Conservation (phyloP, 1,140 invertebrate genomes). For the Neuroterus valhalla region DNA sequence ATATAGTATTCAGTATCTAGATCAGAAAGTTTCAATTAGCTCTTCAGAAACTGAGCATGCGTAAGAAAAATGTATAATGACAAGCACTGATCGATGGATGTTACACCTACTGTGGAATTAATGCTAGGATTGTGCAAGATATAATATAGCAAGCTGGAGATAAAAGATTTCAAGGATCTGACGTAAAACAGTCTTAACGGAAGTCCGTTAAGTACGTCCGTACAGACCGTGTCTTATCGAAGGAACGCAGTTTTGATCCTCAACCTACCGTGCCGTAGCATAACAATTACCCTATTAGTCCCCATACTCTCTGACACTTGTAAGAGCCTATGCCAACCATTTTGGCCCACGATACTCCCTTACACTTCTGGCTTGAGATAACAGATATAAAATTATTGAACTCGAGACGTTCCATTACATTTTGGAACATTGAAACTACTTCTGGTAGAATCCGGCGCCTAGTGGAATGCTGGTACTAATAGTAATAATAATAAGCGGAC, state of each 20-base stretch:
- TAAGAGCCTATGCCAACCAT: constrained; percentile 43
- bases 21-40: too few species aligned
- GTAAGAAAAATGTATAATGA: too few species aligned
- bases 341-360: neutral
- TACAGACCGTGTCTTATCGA: constrained; percentile 58
- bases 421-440: neutral
- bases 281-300: constrained; percentile 59
- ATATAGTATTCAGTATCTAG: too few species aligned
- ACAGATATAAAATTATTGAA: constrained; percentile 3
- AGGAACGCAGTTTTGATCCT: constrained; percentile 56
- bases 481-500: too few species aligned
- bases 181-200: constrained; percentile 49
- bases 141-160: constrained; percentile 31
- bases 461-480: too few species aligned
- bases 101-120: too few species aligned
- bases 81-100: too few species aligned
- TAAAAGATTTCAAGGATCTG: constrained; percentile 47
- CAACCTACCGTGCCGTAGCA: constrained; percentile 55
- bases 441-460: too few species aligned
- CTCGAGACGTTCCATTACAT: neutral
- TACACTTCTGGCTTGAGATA: neutral
- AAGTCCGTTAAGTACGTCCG: constrained; percentile 59
- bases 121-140: too few species aligned
- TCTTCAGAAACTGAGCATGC: too few species aligned
- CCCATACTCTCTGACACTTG: constrained; percentile 46